phyloP scores from a whole-genome alignment of 2,113 vertebrate genomes.

The Psittacara wagleri region DNA sequence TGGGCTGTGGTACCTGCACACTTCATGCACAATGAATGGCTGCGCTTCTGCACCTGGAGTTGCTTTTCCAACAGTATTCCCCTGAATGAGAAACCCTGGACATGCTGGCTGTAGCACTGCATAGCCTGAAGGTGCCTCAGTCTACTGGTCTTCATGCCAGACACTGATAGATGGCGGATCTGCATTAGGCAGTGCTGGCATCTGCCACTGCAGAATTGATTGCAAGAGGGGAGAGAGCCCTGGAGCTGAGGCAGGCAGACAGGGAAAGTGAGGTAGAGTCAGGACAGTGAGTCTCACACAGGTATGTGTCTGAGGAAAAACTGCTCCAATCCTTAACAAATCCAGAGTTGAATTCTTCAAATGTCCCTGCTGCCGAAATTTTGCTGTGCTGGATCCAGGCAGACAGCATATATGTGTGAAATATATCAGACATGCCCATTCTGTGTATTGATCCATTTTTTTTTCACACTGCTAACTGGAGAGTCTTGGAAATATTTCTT shows the following conservation, averaged over 20 bases:
- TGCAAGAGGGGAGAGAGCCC: background rate
- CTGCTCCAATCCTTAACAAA: background rate
- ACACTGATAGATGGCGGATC: background rate
- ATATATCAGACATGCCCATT: background rate
- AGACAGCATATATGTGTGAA: rapidly evolving
- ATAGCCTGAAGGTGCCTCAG: background rate
- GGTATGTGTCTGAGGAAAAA: background rate
- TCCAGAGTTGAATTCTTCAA: background rate
- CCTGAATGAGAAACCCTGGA: background rate
- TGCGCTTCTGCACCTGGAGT: background rate
- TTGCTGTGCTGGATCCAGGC: background rate
- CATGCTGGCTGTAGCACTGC: background rate
- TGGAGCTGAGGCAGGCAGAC: background rate
- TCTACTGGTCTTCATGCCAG: background rate
- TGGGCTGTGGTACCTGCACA: rapidly evolving
- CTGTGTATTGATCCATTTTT: background rate
- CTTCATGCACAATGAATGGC: background rate
- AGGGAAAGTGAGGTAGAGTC: rapidly evolving
- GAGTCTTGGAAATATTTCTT: background rate
- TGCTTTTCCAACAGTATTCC: background rate
- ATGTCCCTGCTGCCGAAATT: background rate
- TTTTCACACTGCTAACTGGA: background rate
- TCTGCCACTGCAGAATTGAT: background rate
- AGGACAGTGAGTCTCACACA: background rate
- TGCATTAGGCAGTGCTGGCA: rapidly evolving